Conservation (phyloP, 2,797 vertebrate species). For the Trachops cirrhosus region DNA sequence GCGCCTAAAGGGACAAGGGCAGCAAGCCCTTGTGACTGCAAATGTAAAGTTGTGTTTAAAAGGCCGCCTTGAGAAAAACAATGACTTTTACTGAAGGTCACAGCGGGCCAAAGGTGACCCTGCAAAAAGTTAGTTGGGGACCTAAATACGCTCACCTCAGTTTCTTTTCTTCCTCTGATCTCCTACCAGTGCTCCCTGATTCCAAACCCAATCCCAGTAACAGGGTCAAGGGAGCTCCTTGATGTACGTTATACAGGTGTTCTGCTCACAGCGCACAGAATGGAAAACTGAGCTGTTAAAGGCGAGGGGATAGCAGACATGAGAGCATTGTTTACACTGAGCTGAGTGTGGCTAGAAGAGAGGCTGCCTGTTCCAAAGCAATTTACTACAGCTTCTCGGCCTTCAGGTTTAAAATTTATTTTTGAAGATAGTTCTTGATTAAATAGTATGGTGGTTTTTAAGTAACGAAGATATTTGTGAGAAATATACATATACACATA, state of each 20-base stretch:
- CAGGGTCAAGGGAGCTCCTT: accelerated
- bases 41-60: neutral
- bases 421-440: neutral
- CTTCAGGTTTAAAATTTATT: neutral
- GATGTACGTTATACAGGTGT: neutral
- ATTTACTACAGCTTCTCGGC: neutral
- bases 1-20: neutral
- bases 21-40: neutral
- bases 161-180: neutral
- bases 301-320: neutral
- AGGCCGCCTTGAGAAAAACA: neutral
- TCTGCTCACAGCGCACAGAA: neutral
- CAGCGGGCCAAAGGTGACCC: neutral
- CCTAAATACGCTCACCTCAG: neutral
- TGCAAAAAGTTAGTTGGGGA: neutral
- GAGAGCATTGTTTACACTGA: neutral
- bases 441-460: neutral
- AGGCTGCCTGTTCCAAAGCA: neutral
- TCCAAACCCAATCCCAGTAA: neutral
- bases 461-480: neutral
- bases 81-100: neutral
- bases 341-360: neutral
- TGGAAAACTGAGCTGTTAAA: neutral
- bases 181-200: neutral
- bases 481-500: neutral